Base-by-base conservation (phyloP, 2,797 vertebrate species). In the Falco cherrug region DNA sequence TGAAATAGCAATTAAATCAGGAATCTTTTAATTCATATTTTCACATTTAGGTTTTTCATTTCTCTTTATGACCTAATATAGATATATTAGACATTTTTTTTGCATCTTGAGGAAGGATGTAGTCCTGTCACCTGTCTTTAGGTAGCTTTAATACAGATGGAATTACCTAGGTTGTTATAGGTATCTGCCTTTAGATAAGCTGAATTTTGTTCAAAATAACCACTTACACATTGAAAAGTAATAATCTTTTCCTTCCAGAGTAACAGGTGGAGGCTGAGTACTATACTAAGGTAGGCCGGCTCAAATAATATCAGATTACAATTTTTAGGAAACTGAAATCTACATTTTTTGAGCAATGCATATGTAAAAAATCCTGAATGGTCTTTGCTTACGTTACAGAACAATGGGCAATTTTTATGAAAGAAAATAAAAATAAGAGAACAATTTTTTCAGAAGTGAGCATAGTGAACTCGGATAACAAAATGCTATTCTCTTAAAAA, bases 331-430 rank as follows among this genome's bases (percentile, higher is more conserved):
- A 90, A 59, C 5, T 37, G 16, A 47, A 8, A 11, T 70, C 7
- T 5, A 89, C 74, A 37, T 57, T 50, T 48, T 86, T 76, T 3
- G 13, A 76, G 26, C 6, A 25, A 33, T 50, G 6, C 5, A 16
- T 43, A n/a, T 19, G 3, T 33, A 31, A 75, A 82, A 54, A 57
- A 5, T 0, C 2, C 4, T 6, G 3, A 75, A 28, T 1, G 14
- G 2, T 39, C 10, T 75, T 67, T 9, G 50, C 8, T 81, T 50
- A 39, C 5, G 20, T 13, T 56, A 29, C 17, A 45, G 43, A 84
- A 53, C 1, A 60, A 9, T 21, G 7, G 10, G 4, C 3, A 56
- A 13, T 33, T 35, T 67, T 87, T 68, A 35, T 2, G 41, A 57
- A 39, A 41, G 9, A 59, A 78, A 69, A 45, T 18, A 64, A 35